phyloP scores from a whole-genome alignment of 2,797 vertebrate species.

The Urocyon cinereoargenteus region DNA sequence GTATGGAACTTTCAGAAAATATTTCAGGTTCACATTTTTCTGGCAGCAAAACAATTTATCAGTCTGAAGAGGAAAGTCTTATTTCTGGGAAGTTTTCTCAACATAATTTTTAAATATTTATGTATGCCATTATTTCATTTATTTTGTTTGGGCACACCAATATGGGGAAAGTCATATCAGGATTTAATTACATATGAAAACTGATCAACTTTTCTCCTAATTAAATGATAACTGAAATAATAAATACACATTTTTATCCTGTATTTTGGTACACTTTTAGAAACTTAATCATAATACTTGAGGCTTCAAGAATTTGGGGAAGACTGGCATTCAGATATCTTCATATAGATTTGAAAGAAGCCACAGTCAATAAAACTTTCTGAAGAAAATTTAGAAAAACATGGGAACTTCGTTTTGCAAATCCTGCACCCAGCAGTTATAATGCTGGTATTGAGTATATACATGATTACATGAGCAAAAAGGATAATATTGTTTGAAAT shows the following conservation, averaged over 20 bases:
- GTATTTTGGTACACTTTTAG: background rate
- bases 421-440: background rate
- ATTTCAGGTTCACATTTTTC: background rate
- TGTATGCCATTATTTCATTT: background rate
- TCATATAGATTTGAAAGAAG: background rate
- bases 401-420: background rate
- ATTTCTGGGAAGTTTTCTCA: background rate
- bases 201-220: background rate
- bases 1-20: background rate
- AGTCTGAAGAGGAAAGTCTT: background rate
- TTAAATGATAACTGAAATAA: background rate
- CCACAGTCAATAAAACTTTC: background rate
- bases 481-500: too few species aligned
- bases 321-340: background rate
- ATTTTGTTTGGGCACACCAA: background rate
- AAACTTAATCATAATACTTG: background rate
- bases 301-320: background rate
- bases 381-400: background rate
- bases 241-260: background rate
- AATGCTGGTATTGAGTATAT: background rate
- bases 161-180: background rate
- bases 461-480: background rate
- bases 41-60: background rate
- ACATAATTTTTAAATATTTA: background rate
- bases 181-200: background rate